Conservation (phyloP, 92 coral and sea anemone genomes). For the Phymanthus crucifer region DNA sequence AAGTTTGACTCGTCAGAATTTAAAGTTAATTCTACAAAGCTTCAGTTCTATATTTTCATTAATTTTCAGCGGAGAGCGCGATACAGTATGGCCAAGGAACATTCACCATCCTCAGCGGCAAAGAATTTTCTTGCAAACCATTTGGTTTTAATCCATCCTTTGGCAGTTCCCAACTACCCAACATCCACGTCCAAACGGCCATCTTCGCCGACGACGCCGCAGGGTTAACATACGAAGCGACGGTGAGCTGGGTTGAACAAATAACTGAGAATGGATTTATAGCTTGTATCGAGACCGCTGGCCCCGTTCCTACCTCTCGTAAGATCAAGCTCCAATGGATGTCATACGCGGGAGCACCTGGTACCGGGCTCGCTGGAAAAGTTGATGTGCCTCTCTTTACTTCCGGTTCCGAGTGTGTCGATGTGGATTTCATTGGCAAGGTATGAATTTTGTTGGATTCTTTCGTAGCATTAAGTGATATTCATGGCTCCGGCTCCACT, state of each 20-base stretch:
- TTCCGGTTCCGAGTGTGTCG: slow-evolving; percentile 64
- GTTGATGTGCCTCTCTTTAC: slow-evolving; percentile 48
- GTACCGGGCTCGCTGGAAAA: slow-evolving; percentile 40
- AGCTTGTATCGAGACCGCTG: slow-evolving; percentile 54
- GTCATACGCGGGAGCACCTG: slow-evolving; percentile 32
- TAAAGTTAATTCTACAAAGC: background rate
- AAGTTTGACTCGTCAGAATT: too few relatives aligned
- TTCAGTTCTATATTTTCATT: background rate
- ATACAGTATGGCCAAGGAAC: slow-evolving; percentile 56
- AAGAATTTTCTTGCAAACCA: slow-evolving; percentile 46
- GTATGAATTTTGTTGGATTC: too few relatives aligned
- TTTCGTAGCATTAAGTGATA: too few relatives aligned
- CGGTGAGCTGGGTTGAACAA: slow-evolving; percentile 51
- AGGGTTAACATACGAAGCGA: slow-evolving; percentile 33
- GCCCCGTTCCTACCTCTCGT: slow-evolving; percentile 16
- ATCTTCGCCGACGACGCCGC: slow-evolving; percentile 19
- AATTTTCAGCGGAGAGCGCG: background rate
- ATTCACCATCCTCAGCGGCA: slow-evolving; percentile 14
- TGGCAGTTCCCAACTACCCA: slow-evolving; percentile 6
- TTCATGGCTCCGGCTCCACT: too few relatives aligned
- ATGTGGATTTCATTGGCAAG: slow-evolving; percentile 27
- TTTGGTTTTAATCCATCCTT: slow-evolving; percentile 40
- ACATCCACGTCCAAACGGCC: slow-evolving; percentile 41
- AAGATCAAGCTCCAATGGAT: slow-evolving; percentile 40
- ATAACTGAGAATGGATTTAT: slow-evolving; percentile 38